Base-by-base conservation (phyloP, 2,113 vertebrate genomes). In the Nothoprocta perdicaria region DNA sequence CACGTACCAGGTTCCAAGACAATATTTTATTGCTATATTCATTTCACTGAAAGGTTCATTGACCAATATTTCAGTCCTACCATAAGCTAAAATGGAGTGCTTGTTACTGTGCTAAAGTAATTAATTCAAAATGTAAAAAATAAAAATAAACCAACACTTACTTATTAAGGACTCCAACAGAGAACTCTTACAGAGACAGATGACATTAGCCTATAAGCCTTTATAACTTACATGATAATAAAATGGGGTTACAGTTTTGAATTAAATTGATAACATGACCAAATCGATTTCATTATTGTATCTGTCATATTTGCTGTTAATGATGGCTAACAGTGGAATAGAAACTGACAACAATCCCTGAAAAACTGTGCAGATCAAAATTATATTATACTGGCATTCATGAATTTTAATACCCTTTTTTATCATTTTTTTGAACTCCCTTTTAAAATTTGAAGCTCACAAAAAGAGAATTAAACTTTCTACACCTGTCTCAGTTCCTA, bases 211-310 rank as follows among this genome's bases (percentile, higher is more conserved):
- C 75, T 69, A 75, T 71, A 60, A 69, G 79, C 43, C 79, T 91
- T 88, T 78, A 72, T 73, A 89, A 84, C 63, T 88, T 85, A 74
- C 76, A 46, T 3, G 38, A 68, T 91, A 87, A 89, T 79, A 81
- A 95, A 95, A 88, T 66, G 31, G 81, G 91, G 87, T 86, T 96
- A 80, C 63, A 3, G 77, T 94, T 96, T 80, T 88, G 95, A 91
- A 94, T 94, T 77, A 95, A 93, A 95, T 80, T 92, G 96, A 94
- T 95, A 95, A 97, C 94, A 88, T 84, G 92, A 91, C 84, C 94
- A 88, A 94, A 97, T 95, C 35, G 67, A 96, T 96, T 94, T 96
- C 95, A 95, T 97, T 93, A 96, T 89, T 71, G 75, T 91, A 79
- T 93, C 93, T 96, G 95, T 95, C 95, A 95, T 94, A 86, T 86